These are phyloP conservation scores for Rhopilema esculentum DNA, from an alignment of 30 jellyfish, hydroid and myxozoan genomes.

Conservation along the genomic window DNA sequence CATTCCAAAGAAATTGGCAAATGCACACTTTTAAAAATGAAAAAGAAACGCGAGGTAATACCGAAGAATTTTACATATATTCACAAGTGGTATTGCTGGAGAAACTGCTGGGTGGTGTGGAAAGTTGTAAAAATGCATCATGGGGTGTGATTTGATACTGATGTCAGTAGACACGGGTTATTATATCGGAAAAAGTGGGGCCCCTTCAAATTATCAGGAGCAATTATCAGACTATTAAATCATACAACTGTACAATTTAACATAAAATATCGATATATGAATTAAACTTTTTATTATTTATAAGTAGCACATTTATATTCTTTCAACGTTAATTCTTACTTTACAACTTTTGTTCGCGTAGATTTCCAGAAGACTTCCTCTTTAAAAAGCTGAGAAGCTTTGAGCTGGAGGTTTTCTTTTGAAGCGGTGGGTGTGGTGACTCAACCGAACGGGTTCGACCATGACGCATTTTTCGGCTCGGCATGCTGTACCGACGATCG, in stretches of 20 bases:
- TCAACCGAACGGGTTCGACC: conserved; percentile 61
- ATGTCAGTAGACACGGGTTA: no score
- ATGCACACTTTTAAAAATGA: no score
- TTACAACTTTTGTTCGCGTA: conserved; percentile 34
- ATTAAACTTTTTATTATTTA: neutral
- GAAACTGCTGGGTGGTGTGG: no score
- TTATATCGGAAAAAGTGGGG: no score
- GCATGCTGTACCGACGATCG: conserved; percentile 64
- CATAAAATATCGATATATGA: neutral
- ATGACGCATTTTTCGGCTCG: conserved; percentile 48
- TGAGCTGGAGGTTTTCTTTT: conserved; percentile 46
- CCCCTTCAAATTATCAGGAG: no score
- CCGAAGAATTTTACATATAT: no score
- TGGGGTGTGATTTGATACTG: no score
- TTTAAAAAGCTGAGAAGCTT: conserved; percentile 51
- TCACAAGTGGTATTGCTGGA: no score
- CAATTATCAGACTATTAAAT: neutral
- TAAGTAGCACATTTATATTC: neutral
- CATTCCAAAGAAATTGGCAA: no score
- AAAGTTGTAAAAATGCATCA: no score
- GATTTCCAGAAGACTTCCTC: conserved; percentile 29
- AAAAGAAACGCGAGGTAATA: no score
- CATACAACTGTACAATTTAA: neutral
- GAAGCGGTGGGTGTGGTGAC: conserved; percentile 50
- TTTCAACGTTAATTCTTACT: neutral